Percentiles rank a stretch among this genome's conserved stretches.
Conservation (phyloP, 1,140 invertebrate species). For the Nasonia giraulti region DNA sequence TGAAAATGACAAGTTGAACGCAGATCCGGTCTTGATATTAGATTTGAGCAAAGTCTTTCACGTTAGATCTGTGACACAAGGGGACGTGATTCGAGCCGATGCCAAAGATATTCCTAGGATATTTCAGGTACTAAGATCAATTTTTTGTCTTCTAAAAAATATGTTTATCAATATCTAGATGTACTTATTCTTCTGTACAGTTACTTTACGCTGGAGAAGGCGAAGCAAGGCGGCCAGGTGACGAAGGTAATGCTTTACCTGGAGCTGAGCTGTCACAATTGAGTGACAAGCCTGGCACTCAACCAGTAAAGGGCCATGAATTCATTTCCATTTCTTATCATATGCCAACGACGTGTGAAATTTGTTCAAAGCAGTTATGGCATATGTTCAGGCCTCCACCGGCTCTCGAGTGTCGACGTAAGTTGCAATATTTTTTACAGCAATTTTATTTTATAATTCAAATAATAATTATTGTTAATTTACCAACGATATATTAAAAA, state of each 20-base stretch:
- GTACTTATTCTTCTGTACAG: slow-evolving; percentile 62
- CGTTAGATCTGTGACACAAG: slow-evolving; percentile 97
- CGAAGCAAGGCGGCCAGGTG: slow-evolving; percentile 89
- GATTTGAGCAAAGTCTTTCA: slow-evolving; percentile 99
- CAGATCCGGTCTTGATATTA: slow-evolving; percentile 94
- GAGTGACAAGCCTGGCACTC: slow-evolving; percentile 84
- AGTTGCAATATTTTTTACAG: slow-evolving; percentile 64
- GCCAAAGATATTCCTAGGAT: slow-evolving; percentile 99
- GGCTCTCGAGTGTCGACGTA: slow-evolving; percentile 96
- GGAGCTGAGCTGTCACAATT: slow-evolving; percentile 70
- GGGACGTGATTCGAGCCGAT: slow-evolving; percentile 98
- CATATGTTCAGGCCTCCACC: slow-evolving; percentile 97
- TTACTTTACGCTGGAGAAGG: slow-evolving; percentile 95
- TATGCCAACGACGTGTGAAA: slow-evolving; percentile 98
- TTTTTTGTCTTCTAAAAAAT: background rate
- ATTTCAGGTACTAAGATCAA: slow-evolving; percentile 84
- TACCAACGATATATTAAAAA: background rate
- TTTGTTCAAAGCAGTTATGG: slow-evolving; percentile 97
- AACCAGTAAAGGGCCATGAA: slow-evolving; percentile 95
- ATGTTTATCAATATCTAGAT: background rate
- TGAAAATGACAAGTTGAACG: slow-evolving; percentile 95
- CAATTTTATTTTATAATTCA: slow-evolving; percentile 11
- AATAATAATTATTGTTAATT: background rate
- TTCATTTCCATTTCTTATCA: slow-evolving; percentile 97
- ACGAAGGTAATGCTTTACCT: slow-evolving; percentile 75